Evolutionary conservation across 2,797 vertebrate species (phyloP), one percentile per base, ranked within the genome.

Genomic region (Phoxinus dragarum): DNA sequence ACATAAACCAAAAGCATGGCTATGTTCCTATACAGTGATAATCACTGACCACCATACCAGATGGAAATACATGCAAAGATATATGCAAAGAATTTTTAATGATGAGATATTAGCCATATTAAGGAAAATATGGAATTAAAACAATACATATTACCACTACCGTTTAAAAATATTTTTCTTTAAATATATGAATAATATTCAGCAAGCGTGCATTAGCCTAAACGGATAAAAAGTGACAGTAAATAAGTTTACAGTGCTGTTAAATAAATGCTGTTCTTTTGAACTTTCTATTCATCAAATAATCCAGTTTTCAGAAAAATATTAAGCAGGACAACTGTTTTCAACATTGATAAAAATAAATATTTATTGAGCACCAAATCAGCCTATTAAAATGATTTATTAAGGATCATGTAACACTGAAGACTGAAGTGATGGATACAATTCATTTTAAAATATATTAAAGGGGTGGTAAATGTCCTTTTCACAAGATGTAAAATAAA

Each of bases 1-100:
- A 81, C 71, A 68, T 68, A 74, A 68, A 81, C n/a, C 31, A 81
- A 64, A 64, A n/a, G 66, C 78, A 80, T 36, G 40, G 16, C n/a
- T 64, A 10, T 27, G 14, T 19, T 47, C 66, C 4, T 31, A 14
- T 49, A 14, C 61, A 31, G 9, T 49, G 5, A 80, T 66, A 31
- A 61, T 79, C 23, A 79, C 59, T 7, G 11, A 27, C 16, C 23
- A 17, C 16, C 36, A 27, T 11, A 16, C 21, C 34, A 61, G 14
- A 42, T 8, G 3, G n/a, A 27, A 27, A 61, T 40, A 40, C 6
- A 59, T 5, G 6, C 38, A 42, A 78, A 77, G 44, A 78, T 44
- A 31, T 5, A 44, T 31, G n/a, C n/a, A 78, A n/a, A 78, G 2
- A 8, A 61, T 12, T 19, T 5, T 10, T 19, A 42, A 61, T 3